phyloP scores from a whole-genome alignment of 92 coral and sea anemone genomes.

The Zoanthus sansibaricus region DNA sequence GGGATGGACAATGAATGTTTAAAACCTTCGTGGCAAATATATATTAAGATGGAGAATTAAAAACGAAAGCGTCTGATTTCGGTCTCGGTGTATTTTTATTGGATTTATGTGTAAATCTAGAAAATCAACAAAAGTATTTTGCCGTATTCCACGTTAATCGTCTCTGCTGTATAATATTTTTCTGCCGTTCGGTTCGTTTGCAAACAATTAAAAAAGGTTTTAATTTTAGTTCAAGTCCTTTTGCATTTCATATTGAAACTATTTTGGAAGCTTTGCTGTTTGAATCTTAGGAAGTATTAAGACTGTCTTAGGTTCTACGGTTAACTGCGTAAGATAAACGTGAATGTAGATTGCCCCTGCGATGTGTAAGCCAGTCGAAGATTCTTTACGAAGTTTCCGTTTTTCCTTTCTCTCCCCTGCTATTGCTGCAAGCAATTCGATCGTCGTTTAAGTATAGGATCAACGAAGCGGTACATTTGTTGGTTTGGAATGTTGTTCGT shows the following conservation, averaged over 20 bases:
- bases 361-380: too few relatives aligned
- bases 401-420: too few relatives aligned
- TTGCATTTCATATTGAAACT: not conserved
- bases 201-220: not conserved
- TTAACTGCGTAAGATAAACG: too few relatives aligned
- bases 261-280: not conserved
- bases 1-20: slow-evolving; percentile 38
- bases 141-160: not conserved
- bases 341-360: too few relatives aligned
- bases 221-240: not conserved
- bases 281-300: too few relatives aligned
- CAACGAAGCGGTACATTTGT: not conserved
- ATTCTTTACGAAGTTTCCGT: too few relatives aligned
- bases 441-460: not conserved
- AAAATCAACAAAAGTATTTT: not conserved
- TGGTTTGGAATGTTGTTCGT: not conserved
- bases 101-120: not conserved
- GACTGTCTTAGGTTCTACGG: too few relatives aligned
- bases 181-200: not conserved
- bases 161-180: not conserved
- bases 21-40: not conserved
- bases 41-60: not conserved
- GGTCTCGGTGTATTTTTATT: not conserved
- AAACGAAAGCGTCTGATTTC: not conserved
- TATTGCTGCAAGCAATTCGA: not conserved